phyloP scores from a whole-genome alignment of 2,797 vertebrate genomes.

The Galagoides demidoff region DNA sequence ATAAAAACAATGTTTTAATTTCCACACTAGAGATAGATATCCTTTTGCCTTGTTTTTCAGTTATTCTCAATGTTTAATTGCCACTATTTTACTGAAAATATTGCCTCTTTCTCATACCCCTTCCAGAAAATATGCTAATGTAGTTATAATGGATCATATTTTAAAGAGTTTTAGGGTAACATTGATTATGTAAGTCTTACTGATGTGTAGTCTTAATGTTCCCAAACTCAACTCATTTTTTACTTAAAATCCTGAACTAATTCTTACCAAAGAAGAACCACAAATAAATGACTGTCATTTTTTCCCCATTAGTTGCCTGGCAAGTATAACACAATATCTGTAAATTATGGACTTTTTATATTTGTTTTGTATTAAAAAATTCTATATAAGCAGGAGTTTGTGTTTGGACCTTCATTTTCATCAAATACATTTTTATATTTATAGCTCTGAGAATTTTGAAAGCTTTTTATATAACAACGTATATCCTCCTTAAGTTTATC shows the following conservation, averaged over 20 bases:
- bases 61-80: neutral
- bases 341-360: neutral
- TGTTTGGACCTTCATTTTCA: neutral
- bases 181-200: neutral
- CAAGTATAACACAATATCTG: neutral
- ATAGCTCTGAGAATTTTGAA: neutral
- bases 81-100: constrained; percentile 5
- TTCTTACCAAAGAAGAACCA: neutral
- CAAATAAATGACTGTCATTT: neutral
- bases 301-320: neutral
- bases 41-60: neutral
- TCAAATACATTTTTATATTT: constrained; percentile 19
- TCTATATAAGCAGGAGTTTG: constrained; percentile 4
- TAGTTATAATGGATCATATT: neutral
- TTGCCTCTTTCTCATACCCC: neutral
- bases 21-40: neutral
- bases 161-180: neutral
- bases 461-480: neutral
- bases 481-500: neutral
- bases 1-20: constrained; percentile 33
- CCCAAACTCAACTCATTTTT: neutral
- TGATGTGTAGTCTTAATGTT: neutral
- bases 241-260: constrained; percentile 15
- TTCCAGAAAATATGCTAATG: neutral
- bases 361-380: neutral